Conservation (phyloP, 1,140 invertebrate species). For the Drosophila seguyi region DNA sequence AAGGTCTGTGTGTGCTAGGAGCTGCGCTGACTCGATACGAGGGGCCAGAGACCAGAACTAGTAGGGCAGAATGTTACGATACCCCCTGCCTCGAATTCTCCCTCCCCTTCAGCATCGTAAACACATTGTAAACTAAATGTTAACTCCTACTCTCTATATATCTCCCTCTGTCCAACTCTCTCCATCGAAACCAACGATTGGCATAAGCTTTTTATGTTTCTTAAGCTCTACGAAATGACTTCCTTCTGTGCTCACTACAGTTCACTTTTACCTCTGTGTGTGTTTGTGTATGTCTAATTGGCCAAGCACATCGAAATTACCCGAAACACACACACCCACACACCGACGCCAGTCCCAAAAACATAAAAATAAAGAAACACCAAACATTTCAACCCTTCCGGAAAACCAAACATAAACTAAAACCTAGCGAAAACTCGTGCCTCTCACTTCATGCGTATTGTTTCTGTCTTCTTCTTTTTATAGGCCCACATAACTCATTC, state of each 20-base stretch:
- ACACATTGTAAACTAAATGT: conserved; percentile 54
- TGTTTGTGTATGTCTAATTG: conserved; percentile 72
- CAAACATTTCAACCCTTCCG: conserved; percentile 34
- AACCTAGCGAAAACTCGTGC: conserved; percentile 36
- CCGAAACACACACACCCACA: conserved; percentile 21
- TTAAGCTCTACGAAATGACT: conserved; percentile 52
- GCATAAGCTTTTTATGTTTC: conserved; percentile 62
- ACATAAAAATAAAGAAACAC: conserved; percentile 35
- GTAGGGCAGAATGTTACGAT: conserved; percentile 18
- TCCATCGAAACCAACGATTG: conserved; percentile 45
- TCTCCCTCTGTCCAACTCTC: conserved; percentile 1
- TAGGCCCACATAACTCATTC: conserved; percentile 61
- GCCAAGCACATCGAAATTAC: conserved; percentile 60
- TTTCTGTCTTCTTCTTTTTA: conserved; percentile 61
- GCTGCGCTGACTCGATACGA: conserved; percentile 38
- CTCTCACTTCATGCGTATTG: conserved; percentile 62
- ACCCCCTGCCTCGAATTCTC: conserved; percentile 6
- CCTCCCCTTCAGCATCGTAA: conserved; percentile 23
- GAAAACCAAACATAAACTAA: conserved; percentile 10
- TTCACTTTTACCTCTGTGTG: conserved; percentile 55
- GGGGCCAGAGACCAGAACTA: conserved; percentile 26
- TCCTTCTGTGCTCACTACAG: conserved; percentile 37
- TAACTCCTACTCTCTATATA: conserved; percentile 26
- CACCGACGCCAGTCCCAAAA: conserved; percentile 24
- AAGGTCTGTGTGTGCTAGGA: conserved; percentile 32